Conservation (phyloP, 2,113 vertebrate genomes). For the Haemorhous mexicanus region DNA sequence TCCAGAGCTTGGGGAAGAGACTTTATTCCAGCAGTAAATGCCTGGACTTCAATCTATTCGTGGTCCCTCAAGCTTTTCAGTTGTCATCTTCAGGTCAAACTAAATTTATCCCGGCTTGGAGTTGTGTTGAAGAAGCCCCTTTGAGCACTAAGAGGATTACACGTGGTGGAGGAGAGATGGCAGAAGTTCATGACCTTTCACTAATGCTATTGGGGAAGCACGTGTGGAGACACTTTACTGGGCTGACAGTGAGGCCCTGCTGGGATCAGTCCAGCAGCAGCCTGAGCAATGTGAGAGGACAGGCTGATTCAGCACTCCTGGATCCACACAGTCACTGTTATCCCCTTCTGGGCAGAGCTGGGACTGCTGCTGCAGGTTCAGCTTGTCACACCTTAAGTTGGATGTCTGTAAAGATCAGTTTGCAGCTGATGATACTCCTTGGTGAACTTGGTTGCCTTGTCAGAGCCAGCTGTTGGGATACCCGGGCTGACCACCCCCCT, state of each 20-base stretch:
- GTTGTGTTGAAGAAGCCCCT: background rate
- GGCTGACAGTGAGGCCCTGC: accelerated
- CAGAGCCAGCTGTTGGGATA: background rate
- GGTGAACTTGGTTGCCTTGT: background rate
- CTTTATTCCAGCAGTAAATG: background rate
- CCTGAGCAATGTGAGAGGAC: background rate
- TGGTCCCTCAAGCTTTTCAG: background rate
- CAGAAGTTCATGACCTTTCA: background rate
- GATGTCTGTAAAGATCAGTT: background rate
- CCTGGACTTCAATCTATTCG: background rate
- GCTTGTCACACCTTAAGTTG: background rate
- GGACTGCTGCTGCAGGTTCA: background rate
- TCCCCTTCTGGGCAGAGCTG: background rate
- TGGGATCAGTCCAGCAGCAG: background rate
- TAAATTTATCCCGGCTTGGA: conserved; percentile 35
- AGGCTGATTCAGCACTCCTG: background rate
- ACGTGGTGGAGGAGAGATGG: background rate
- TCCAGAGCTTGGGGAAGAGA: background rate
- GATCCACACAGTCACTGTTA: background rate
- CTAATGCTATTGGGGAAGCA: conserved; percentile 19
- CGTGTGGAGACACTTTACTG: background rate
- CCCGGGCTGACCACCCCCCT: accelerated
- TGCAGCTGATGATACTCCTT: background rate
- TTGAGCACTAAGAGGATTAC: conserved; percentile 50
- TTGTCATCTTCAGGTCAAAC: conserved; percentile 28